Evolutionary conservation across 2,888 invertebrate species (phyloP), one percentile per base, ranked within the genome.

Genomic region (Volucella inflata): DNA sequence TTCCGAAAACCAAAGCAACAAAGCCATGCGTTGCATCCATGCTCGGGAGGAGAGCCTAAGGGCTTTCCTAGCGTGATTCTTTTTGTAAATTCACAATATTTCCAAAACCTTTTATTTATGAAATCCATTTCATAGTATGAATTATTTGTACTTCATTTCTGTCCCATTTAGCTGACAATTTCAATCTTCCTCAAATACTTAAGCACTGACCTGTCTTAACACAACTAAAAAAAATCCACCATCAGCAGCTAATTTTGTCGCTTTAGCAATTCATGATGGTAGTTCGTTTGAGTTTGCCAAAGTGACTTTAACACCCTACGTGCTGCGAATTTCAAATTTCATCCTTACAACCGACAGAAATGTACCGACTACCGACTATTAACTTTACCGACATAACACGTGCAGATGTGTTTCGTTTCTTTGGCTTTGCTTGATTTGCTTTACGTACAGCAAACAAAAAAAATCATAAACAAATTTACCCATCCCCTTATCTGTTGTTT

Each of bases 281-380:
- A 42, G 57, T n/a, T 64, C 55, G 46, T 55, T 53, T 46, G 38
- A 12, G 21, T 46, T 55, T 44, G 53, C 40, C 64, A 65, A 65
- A 64, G 57, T 55, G 55, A 57, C 55, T 53, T 64, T 36, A 62
- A 74, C 36, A 38, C 14, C 57, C 44, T 65, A 65, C 74, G 65
- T 75, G 50, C 40, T 8, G 16, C 14, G 74, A 53, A 74, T 53
- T 36, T 38, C 8, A 1, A 57, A 57, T 50, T 11, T 30, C n/a
- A 21, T 42, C 44, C 12, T 44, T 53, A 40, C 14, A 46, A 14
- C 48, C 16, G 16, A 11, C 10, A 46, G 17, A 46, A 38, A 12
- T 30, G 12, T n/a, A 38, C 2, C 14, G 21, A 21, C 21, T 21
- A 21, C 21, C 21, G 21, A 21, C 21, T 21, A 21, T 21, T 2